These are phyloP conservation scores for Hipparchia sbordonii DNA, from an alignment of 2,888 invertebrate genomes.

Conservation along the genomic window DNA sequence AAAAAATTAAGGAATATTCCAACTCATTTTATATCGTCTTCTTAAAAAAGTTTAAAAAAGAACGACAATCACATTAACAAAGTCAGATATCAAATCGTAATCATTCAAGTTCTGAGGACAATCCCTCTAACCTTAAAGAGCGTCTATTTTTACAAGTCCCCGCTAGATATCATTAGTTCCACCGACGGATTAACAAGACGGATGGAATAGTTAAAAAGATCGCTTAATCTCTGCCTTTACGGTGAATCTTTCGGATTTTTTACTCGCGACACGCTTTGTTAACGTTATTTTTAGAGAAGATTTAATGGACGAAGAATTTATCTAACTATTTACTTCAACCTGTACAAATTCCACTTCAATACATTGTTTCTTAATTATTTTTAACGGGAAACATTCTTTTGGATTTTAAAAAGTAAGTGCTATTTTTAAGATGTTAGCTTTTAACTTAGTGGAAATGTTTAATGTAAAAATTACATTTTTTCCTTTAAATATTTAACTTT, in stretches of 20 bases:
- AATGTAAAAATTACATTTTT: neutral
- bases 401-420: neutral
- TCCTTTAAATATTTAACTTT: too few species aligned
- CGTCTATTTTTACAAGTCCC: constrained; percentile 29
- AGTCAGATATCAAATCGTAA: neutral
- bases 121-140: constrained; percentile 7
- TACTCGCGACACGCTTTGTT: constrained; percentile 25
- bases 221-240: constrained; percentile 56
- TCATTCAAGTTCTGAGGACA: constrained; percentile 5
- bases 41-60: too few species aligned
- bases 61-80: neutral
- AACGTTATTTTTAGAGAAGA: constrained; percentile 27
- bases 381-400: neutral
- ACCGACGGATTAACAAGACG: constrained; percentile 54
- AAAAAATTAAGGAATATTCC: too few species aligned
- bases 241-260: constrained; percentile 34
- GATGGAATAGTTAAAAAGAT: constrained; percentile 54
- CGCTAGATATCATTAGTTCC: constrained; percentile 47
- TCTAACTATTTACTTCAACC: constrained; percentile 5
- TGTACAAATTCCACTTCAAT: neutral
- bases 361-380: constrained; percentile 1
- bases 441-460: neutral
- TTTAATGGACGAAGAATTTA: constrained; percentile 14
- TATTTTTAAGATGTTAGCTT: neutral
- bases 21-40: too few species aligned